Evolutionary conservation across 2,888 invertebrate genomes (phyloP).

Genomic region (Chrysolina americana): DNA sequence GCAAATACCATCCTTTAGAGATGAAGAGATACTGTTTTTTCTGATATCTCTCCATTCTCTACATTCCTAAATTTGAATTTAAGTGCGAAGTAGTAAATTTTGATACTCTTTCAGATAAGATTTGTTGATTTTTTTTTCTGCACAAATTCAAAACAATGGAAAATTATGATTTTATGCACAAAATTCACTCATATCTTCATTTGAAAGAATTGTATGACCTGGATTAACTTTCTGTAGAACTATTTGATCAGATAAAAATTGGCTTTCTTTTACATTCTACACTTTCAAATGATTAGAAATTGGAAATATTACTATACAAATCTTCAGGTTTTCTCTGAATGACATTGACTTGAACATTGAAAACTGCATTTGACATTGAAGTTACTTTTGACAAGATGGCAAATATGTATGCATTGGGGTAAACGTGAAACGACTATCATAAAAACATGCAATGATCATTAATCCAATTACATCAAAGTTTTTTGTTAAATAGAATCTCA

Average conservation of each 20-base stretch:
- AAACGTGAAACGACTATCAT: background rate
- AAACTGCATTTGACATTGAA: slow-evolving; percentile 8
- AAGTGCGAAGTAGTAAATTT: too few species aligned
- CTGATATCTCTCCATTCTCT: background rate
- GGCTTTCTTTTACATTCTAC: background rate
- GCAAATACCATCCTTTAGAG: background rate
- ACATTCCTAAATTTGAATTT: background rate
- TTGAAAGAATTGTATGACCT: background rate
- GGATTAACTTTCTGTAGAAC: too few species aligned
- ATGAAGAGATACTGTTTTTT: background rate
- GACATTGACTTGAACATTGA: slow-evolving; percentile 1
- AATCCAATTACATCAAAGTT: background rate
- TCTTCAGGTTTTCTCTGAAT: background rate
- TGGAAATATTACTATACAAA: background rate
- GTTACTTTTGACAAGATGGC: background rate
- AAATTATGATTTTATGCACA: too few species aligned
- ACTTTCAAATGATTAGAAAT: background rate
- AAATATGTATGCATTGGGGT: background rate
- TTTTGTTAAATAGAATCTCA: background rate
- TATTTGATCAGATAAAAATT: too few species aligned
- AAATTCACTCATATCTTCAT: too few species aligned
- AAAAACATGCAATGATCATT: background rate
- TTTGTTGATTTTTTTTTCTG: too few species aligned
- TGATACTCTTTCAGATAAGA: too few species aligned
- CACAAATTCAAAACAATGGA: too few species aligned